Evolutionary conservation across 1,140 invertebrate species (phyloP), one percentile per base, ranked within the genome.

Genomic region (Ceratina japonica): DNA sequence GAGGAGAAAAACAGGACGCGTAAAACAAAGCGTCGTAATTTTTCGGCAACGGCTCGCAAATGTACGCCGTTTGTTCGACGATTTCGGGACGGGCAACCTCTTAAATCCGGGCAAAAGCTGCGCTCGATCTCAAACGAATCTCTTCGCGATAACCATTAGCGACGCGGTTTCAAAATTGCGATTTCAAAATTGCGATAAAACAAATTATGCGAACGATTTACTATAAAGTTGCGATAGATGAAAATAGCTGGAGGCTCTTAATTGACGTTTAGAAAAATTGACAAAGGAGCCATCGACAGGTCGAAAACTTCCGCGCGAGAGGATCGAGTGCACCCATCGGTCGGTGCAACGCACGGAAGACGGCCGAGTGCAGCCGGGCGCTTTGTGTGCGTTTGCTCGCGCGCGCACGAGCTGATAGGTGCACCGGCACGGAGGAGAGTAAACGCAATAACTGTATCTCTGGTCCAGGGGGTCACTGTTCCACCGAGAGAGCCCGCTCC

Each of bases 371-470:
- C 81, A 79, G 71, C 81, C 75, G 66, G 75, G 56, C n/a, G 54
- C n/a, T 24, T 31, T 37, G 49, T 18, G 27, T 18, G 10, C 5
- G 56, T 22, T 56, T 27, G 20, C 49, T 37, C 10, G 56, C 64
- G 68, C 51, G 56, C 24, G 71, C 61, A 54, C 24, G 66, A 18
- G 31, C 79, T 75, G 74, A 51, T 82, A 83, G 80, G 75, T 84
- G 82, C 81, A 78, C 77, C 82, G 81, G 76, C 82, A 74, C 78
- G 65, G 78, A 83, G 81, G 81, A 83, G 82, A 84, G 82, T 84
- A 84, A 84, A 84, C 81, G 82, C 81, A 84, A 84, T 83, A 84
- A 84, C 82, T 84, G 81, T 84, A 84, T 83, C 81, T 84, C 81
- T 84, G 82, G 82, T 83, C 82, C 82, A 84, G 82, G 81, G 77